phyloP scores from a whole-genome alignment of 2,888 invertebrate species.

The Drosophila leonis region DNA sequence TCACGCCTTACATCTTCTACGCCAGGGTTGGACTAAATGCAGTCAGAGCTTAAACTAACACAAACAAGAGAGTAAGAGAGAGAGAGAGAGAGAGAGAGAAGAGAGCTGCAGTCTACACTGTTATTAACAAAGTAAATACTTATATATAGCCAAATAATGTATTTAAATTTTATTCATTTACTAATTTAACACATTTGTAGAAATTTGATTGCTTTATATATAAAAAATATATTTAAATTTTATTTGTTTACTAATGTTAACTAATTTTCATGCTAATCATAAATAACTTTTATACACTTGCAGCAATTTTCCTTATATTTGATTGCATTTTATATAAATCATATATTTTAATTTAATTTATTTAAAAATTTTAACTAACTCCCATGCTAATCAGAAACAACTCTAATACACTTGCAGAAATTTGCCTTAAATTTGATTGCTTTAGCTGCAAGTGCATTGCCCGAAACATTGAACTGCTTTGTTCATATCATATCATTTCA shows the following conservation, averaged over 20 bases:
- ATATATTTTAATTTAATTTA: no score
- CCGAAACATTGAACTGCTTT: not conserved
- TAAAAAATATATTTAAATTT: no score
- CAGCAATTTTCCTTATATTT: no score
- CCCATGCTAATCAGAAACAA: not conserved
- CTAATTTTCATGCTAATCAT: no score
- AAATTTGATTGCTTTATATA: no score
- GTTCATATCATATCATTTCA: constrained; percentile 1
- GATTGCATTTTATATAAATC: no score
- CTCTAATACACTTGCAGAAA: not conserved
- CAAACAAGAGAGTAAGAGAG: not conserved
- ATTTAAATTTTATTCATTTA: no score
- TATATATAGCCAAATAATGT: not conserved
- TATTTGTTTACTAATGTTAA: no score
- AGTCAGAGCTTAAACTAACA: constrained; percentile 5
- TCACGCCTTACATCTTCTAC: not conserved
- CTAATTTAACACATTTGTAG: not conserved
- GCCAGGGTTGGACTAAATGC: constrained; percentile 16
- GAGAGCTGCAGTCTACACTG: constrained; percentile 12
- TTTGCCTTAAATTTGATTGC: not conserved
- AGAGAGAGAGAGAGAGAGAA: not conserved
- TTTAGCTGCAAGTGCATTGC: not conserved
- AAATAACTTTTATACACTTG: no score
- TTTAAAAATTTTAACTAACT: no score
- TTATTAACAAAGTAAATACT: not conserved